Percentiles rank a stretch among this genome's conserved stretches.
Conservation (phyloP, 1,140 invertebrate species). For the Procambarus clarkii region DNA sequence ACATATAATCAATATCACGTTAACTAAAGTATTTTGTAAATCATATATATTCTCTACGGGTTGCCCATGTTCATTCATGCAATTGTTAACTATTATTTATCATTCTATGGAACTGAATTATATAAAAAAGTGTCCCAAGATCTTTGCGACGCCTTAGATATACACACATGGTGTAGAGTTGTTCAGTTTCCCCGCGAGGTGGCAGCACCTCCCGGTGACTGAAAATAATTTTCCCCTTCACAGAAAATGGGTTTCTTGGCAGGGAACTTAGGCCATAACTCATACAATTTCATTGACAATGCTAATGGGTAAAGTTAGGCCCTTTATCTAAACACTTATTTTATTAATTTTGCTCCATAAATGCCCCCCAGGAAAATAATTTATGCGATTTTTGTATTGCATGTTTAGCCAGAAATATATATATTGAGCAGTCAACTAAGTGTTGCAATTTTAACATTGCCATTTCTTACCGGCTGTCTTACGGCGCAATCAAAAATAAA, state of each 20-base stretch:
- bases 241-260: constrained; percentile 64
- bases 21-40: too few relatives aligned
- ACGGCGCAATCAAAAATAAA: too few relatives aligned
- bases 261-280: constrained; percentile 66
- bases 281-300: constrained; percentile 70
- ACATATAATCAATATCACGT: too few relatives aligned
- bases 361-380: constrained; percentile 46
- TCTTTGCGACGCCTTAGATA: not conserved
- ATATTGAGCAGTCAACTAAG: not conserved
- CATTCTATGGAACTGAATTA: too few relatives aligned
- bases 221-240: constrained; percentile 53
- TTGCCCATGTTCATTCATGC: too few relatives aligned
- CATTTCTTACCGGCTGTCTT: not conserved
- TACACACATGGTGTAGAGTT: constrained; percentile 1
- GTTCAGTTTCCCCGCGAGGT: constrained; percentile 55
- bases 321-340: constrained; percentile 69
- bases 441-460: not conserved
- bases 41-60: too few relatives aligned
- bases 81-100: too few relatives aligned
- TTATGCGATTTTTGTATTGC: constrained; percentile 14
- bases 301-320: constrained; percentile 67
- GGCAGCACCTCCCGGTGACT: constrained; percentile 60
- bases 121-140: too few relatives aligned
- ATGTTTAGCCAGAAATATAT: not conserved
- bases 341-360: constrained; percentile 66